Conservation (phyloP, 2,888 invertebrate species). For the Pantelozetes paolii region DNA sequence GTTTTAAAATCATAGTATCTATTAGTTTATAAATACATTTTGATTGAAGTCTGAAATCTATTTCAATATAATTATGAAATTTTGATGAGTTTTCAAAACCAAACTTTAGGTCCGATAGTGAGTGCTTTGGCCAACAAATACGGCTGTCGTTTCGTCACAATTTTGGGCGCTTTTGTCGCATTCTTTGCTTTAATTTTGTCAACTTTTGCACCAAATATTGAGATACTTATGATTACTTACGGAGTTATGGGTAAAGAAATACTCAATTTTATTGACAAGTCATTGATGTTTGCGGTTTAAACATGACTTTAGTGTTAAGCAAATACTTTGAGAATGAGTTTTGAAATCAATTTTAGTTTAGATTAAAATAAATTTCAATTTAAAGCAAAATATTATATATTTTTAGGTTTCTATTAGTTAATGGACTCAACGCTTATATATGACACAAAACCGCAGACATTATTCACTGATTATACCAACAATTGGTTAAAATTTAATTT, state of each 20-base stretch:
- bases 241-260: constrained; percentile 53
- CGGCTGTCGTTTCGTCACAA: constrained; percentile 89
- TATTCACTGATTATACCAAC: neutral
- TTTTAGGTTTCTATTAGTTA: constrained; percentile 3
- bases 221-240: constrained; percentile 55
- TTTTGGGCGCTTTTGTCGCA: constrained; percentile 81
- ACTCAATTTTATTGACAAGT: neutral
- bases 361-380: neutral
- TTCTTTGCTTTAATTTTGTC: constrained; percentile 68
- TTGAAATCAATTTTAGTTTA: neutral
- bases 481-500: neutral
- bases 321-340: constrained; percentile 16
- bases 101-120: constrained; percentile 59
- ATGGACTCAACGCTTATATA: neutral
- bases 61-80: too few relatives aligned
- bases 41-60: too few relatives aligned
- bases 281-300: constrained; percentile 10
- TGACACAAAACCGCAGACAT: constrained; percentile 25
- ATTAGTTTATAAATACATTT: too few relatives aligned
- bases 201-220: constrained; percentile 54
- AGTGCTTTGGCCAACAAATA: constrained; percentile 93
- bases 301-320: neutral
- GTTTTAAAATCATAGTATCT: too few relatives aligned
- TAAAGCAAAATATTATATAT: neutral
- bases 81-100: neutral